Percentiles rank a stretch among this genome's conserved stretches.
These are phyloP conservation scores for Kryphioiulus occultus DNA, from an alignment of 2,888 invertebrate genomes.

Conservation along the genomic window DNA sequence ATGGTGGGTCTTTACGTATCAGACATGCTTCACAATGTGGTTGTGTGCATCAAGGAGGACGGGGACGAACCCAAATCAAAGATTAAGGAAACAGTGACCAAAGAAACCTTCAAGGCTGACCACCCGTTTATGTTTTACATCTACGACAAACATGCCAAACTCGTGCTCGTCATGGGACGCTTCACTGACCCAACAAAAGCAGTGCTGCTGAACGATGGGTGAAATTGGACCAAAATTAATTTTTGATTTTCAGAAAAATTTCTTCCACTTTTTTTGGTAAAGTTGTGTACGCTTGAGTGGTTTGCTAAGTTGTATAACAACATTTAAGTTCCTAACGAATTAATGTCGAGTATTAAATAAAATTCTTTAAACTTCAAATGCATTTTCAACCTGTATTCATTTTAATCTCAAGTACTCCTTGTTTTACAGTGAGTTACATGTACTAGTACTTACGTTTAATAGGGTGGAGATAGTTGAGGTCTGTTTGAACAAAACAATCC, in stretches of 20 bases:
- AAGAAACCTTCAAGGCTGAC: no score
- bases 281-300: not conserved
- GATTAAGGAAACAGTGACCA: no score
- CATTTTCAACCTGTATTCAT: not conserved
- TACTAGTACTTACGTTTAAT: no score
- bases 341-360: not conserved
- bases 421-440: no score
- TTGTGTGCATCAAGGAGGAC: not conserved
- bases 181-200: not conserved
- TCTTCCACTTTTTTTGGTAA: not conserved
- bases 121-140: no score
- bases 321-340: not conserved
- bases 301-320: not conserved
- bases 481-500: no score
- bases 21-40: not conserved
- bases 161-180: no score
- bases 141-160: no score
- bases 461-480: no score
- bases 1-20: not conserved
- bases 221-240: not conserved
- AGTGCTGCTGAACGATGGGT: not conserved
- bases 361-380: not conserved
- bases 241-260: no score
- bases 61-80: not conserved
- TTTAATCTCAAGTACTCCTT: no score